Conservation (phyloP, 2,888 invertebrate genomes). For the Drosophila affinis region DNA sequence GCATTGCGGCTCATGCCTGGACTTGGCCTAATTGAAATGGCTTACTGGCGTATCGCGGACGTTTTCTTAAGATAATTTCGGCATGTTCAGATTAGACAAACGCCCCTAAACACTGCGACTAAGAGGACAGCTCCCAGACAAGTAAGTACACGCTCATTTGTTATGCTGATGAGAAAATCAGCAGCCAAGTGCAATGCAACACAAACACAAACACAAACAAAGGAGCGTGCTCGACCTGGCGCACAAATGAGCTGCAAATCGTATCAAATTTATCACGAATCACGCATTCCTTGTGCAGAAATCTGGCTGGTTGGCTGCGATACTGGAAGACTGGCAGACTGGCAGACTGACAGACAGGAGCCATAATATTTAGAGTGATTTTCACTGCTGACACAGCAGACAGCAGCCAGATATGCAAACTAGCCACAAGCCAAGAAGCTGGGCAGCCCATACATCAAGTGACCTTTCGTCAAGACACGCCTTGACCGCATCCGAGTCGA, state of each 20-base stretch:
- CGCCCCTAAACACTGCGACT: not conserved
- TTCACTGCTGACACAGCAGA: conserved; percentile 44
- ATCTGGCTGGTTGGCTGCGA: conserved; percentile 24
- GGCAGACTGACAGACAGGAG: conserved; percentile 25
- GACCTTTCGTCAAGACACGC: conserved; percentile 62
- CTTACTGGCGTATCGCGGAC: conserved; percentile 28
- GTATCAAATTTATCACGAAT: conserved; percentile 52
- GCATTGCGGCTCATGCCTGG: conserved; percentile 37
- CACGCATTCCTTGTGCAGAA: conserved; percentile 31
- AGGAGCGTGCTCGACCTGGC: conserved; percentile 35
- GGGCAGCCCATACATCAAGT: conserved; percentile 53
- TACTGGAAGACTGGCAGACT: not conserved
- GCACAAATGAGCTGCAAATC: conserved; percentile 57
- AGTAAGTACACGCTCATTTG: conserved; percentile 14
- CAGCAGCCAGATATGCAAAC: conserved; percentile 44
- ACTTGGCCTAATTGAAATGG: conserved; percentile 65
- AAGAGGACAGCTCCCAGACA: conserved; percentile 27
- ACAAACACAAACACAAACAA: conserved; percentile 18
- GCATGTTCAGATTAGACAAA: not conserved
- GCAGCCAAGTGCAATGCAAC: conserved; percentile 41
- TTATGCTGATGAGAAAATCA: conserved; percentile 41
- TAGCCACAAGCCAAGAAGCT: conserved; percentile 41
- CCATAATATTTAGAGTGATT: conserved; percentile 56
- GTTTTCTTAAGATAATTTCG: conserved; percentile 5
- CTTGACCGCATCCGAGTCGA: conserved; percentile 30